Evolutionary conservation across 2,797 vertebrate genomes (phyloP).

Genomic region (Lagodon rhomboides): DNA sequence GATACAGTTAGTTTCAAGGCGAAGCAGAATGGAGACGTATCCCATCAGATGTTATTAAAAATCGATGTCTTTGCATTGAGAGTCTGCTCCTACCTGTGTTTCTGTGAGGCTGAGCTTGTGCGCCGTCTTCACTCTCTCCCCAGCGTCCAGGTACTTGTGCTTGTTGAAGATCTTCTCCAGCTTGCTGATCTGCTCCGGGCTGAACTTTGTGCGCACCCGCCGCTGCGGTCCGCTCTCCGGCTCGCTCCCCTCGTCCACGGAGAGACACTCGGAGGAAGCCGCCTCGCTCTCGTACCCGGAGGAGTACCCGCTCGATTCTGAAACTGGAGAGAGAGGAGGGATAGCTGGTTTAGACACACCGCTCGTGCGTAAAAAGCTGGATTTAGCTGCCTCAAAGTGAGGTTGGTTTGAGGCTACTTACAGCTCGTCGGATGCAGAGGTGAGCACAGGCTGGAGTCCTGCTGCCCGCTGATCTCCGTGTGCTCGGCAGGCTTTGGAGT

Average conservation of each 20-base stretch:
- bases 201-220: conserved; percentile 89
- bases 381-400: rapidly evolving
- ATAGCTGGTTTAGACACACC: not conserved
- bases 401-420: conserved; percentile 61
- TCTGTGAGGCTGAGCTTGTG: conserved; percentile 88
- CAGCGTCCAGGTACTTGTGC: conserved; percentile 88
- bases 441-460: conserved; percentile 37
- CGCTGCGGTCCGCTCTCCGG: conserved; percentile 73
- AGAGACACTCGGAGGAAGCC: conserved; percentile 70
- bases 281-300: conserved; percentile 86
- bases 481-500: conserved; percentile 1
- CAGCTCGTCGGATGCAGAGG: conserved; percentile 54
- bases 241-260: conserved; percentile 67
- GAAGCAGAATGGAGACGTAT: not conserved
- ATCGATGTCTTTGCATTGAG: rapidly evolving
- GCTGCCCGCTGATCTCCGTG: conserved; percentile 1
- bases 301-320: conserved; percentile 80
- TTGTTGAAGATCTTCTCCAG: conserved; percentile 90
- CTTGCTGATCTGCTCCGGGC: conserved; percentile 87
- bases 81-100: conserved; percentile 83
- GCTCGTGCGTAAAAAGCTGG: not conserved
- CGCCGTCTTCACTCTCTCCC: conserved; percentile 87
- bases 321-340: conserved; percentile 58
- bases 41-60: rapidly evolving
- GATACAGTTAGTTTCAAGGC: not conserved